Percentiles rank a stretch among this genome's conserved stretches.
These are phyloP conservation scores for Epizoanthus ramosus DNA, from an alignment of 92 coral and sea anemone genomes.

Conservation along the genomic window DNA sequence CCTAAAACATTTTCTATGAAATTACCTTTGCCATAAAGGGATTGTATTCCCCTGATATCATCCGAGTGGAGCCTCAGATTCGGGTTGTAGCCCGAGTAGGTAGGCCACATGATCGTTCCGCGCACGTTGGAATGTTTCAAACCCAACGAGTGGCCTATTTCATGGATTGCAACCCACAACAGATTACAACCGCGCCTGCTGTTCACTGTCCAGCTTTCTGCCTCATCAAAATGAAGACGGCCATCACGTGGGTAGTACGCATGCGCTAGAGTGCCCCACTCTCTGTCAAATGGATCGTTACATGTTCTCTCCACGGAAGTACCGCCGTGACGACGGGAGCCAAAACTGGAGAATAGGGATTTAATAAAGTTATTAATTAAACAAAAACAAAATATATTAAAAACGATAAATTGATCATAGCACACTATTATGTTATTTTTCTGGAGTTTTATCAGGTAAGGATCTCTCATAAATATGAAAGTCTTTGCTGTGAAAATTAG, in stretches of 20 bases:
- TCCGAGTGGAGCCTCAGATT: constrained; percentile 20
- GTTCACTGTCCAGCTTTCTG: constrained; percentile 22
- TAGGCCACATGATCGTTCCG: constrained; percentile 28
- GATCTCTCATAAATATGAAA: no score
- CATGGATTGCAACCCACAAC: constrained; percentile 29
- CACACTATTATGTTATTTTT: no score
- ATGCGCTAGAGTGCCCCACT: constrained; percentile 38
- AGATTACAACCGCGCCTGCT: constrained; percentile 8
- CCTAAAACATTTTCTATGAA: no score
- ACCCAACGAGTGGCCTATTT: constrained; percentile 28
- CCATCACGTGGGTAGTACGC: constrained; percentile 36
- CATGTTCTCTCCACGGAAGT: constrained; percentile 8
- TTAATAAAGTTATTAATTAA: no score
- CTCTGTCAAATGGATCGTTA: constrained; percentile 5
- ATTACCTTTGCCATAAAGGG: constrained; percentile 24
- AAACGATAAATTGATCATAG: no score
- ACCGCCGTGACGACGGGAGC: constrained; percentile 24
- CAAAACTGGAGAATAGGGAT: neutral
- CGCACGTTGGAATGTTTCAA: constrained; percentile 31
- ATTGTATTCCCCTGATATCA: constrained; percentile 30
- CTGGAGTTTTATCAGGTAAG: no score
- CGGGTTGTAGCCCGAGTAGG: constrained; percentile 20
- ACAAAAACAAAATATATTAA: no score
- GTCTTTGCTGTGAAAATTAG: no score
- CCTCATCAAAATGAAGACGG: constrained; percentile 27